Percentiles rank a stretch among this genome's conserved stretches.
Conservation (phyloP, 2,797 vertebrate species). For the Hemibagrus guttatus region DNA sequence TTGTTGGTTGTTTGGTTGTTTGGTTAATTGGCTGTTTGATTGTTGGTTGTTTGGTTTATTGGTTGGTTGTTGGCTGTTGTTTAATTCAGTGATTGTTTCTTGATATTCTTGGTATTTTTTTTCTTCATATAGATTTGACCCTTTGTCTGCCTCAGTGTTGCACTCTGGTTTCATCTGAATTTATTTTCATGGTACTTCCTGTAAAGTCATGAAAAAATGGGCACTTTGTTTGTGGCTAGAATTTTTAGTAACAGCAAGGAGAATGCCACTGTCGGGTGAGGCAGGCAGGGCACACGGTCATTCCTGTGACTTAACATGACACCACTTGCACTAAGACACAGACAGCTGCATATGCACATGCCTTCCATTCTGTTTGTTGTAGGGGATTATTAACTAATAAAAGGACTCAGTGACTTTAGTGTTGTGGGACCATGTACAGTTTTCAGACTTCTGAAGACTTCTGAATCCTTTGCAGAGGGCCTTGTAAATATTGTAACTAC, state of each 20-base stretch:
- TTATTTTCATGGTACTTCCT: neutral
- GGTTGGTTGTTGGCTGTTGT: neutral
- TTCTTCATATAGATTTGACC: neutral
- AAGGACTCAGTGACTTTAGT: slow-evolving; percentile 73
- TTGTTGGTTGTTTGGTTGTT: too few species aligned
- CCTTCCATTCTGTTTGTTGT: slow-evolving; percentile 80
- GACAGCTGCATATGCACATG: slow-evolving; percentile 81
- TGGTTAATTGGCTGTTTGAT: neutral
- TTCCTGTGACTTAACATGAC: slow-evolving; percentile 77
- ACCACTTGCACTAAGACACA: slow-evolving; percentile 75
- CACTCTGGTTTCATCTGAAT: neutral
- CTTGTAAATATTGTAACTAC: slow-evolving; percentile 65
- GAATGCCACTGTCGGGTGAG: slow-evolving; percentile 75
- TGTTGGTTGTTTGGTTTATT: neutral
- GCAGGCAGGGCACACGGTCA: slow-evolving; percentile 66
- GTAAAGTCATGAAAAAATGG: neutral
- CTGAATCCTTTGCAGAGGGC: neutral
- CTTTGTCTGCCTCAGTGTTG: neutral
- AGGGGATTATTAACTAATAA: slow-evolving; percentile 80
- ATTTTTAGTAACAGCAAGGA: slow-evolving; percentile 44
- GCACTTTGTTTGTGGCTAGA: slow-evolving; percentile 21
- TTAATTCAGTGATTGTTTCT: neutral
- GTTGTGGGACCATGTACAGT: slow-evolving; percentile 63
- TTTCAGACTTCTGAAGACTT: slow-evolving; percentile 68
- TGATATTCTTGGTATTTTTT: neutral